These are phyloP conservation scores for Hypolimnas misippus DNA, from an alignment of 2,888 invertebrate genomes.

Conservation along the genomic window DNA sequence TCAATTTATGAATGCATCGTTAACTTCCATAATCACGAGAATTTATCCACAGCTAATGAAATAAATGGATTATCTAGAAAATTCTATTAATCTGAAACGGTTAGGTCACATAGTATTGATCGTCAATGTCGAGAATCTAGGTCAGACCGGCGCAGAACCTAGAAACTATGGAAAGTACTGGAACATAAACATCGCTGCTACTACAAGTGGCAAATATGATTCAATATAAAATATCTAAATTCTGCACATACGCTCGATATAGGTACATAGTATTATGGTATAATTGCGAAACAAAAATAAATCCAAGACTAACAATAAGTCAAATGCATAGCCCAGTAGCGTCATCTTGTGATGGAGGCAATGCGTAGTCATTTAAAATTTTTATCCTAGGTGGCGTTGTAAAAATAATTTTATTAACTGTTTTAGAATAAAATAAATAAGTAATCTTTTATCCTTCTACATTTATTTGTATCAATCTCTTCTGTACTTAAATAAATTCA, in stretches of 20 bases:
- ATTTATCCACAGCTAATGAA: not conserved
- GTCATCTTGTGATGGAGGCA: conserved; percentile 20
- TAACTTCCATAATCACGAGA: not conserved
- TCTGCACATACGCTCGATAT: not conserved
- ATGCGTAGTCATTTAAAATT: not conserved
- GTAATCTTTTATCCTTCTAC: too few species aligned
- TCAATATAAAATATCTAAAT: conserved; percentile 7
- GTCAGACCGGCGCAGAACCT: conserved; percentile 40
- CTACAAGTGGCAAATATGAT: not conserved
- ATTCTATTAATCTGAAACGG: conserved; percentile 5
- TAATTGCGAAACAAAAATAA: not conserved
- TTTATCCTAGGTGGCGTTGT: conserved; percentile 18
- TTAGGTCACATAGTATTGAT: conserved; percentile 37
- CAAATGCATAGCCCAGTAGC: not conserved
- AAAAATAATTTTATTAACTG: too few species aligned
- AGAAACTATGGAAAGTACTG: conserved; percentile 19
- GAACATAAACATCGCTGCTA: conserved; percentile 13
- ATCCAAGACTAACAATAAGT: not conserved
- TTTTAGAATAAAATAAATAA: too few species aligned
- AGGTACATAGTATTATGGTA: not conserved
- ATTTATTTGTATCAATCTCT: too few species aligned
- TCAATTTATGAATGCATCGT: not conserved
- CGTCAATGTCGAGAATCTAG: conserved; percentile 39
- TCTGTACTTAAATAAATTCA: too few species aligned
- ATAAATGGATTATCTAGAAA: not conserved